A percentile compares a stretch with the other conserved stretches of the same genome.
Evolutionary conservation across 2,888 invertebrate genomes (phyloP).

Genomic region (Oxycera nigricornis): DNA sequence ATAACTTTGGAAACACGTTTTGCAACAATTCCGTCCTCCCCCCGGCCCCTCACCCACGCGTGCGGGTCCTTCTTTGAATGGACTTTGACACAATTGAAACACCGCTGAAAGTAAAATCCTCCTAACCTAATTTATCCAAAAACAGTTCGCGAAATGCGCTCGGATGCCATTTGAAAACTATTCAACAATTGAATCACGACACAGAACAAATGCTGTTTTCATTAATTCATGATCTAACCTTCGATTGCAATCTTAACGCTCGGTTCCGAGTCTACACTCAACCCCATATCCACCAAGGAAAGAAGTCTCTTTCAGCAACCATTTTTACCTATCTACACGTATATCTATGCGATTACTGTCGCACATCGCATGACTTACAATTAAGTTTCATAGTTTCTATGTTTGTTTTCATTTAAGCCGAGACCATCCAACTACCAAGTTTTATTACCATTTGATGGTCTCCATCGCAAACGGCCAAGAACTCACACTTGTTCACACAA

Average conservation of each 20-base stretch:
- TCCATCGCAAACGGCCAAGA: constrained; percentile 35
- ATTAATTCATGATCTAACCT: too few relatives aligned
- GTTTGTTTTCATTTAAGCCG: constrained; percentile 33
- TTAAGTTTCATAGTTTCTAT: constrained; percentile 34
- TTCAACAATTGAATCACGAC: too few relatives aligned
- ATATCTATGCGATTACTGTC: constrained; percentile 14
- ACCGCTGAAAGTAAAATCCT: too few relatives aligned
- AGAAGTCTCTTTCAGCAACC: neutral
- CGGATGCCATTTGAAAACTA: too few relatives aligned
- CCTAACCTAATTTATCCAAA: too few relatives aligned
- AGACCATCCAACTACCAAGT: neutral
- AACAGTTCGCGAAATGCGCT: too few relatives aligned
- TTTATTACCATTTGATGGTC: constrained; percentile 10
- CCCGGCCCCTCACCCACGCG: too few relatives aligned
- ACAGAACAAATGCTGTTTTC: too few relatives aligned
- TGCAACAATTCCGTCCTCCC: too few relatives aligned
- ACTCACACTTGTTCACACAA: constrained; percentile 20
- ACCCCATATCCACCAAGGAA: neutral
- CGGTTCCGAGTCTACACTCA: neutral
- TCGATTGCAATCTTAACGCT: neutral
- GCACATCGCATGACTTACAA: constrained; percentile 33
- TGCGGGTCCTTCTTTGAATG: too few relatives aligned
- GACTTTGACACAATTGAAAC: too few relatives aligned
- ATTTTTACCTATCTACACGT: neutral
- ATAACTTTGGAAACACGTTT: too few relatives aligned